These are phyloP conservation scores for Merodon equestris DNA, from an alignment of 2,888 invertebrate genomes.

Conservation along the genomic window DNA sequence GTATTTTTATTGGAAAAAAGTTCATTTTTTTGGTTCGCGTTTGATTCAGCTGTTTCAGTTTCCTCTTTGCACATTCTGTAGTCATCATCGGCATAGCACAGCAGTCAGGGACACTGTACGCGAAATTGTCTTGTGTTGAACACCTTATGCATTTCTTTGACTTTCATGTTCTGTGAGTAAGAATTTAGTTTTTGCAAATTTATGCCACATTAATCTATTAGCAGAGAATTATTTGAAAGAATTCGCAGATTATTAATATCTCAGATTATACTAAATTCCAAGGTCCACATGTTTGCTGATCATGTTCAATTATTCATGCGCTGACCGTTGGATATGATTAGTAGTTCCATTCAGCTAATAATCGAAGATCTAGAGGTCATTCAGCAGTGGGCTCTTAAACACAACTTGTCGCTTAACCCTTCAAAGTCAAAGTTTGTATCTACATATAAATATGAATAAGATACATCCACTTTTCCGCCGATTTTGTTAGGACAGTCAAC, in stretches of 20 bases:
- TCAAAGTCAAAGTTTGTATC: not conserved
- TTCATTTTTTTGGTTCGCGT: no score
- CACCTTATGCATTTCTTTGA: no score
- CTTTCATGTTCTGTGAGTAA: no score
- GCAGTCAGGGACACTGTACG: no score
- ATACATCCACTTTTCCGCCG: not conserved
- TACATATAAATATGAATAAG: not conserved
- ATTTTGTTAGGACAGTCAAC: not conserved
- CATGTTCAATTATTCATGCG: conserved; percentile 9
- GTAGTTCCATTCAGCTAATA: not conserved
- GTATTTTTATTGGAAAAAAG: no score
- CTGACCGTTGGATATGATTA: conserved; percentile 1
- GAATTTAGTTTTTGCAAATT: no score
- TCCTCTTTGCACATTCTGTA: no score
- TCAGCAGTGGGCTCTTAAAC: conserved; percentile 4
- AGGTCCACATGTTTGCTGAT: conserved; percentile 14
- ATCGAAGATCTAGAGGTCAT: conserved; percentile 1
- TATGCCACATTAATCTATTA: no score
- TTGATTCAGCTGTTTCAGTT: no score
- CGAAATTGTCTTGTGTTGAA: no score
- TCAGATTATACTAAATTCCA: not conserved
- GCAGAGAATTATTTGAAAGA: conserved; percentile 19
- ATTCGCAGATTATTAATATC: no score
- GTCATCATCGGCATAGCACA: no score
- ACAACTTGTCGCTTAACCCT: conserved; percentile 7